Percentiles rank a stretch among this genome's conserved stretches.
phyloP scores from a whole-genome alignment of 2,797 vertebrate genomes.

The Oophaga sylvatica region DNA sequence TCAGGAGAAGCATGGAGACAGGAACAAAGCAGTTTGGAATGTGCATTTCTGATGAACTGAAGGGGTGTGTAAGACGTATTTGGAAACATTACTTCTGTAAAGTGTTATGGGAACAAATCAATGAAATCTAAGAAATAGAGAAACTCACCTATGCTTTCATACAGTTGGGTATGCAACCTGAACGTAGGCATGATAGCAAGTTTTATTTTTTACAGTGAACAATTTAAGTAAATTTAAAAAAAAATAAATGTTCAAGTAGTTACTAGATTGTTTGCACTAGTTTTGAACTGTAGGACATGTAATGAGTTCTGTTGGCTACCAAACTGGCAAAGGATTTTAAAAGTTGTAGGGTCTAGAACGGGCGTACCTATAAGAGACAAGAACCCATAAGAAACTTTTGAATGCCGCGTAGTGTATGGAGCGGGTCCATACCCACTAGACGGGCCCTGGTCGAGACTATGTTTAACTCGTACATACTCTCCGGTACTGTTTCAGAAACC shows the following conservation, averaged over 20 bases:
- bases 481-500: too few species aligned
- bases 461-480: too few species aligned
- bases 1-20: conserved; percentile 92
- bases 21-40: conserved; percentile 93
- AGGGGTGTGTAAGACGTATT: conserved; percentile 76
- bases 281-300: neutral
- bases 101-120: neutral
- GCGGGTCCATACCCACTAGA: too few species aligned
- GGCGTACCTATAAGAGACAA: too few species aligned
- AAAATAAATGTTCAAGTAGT: neutral
- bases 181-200: neutral
- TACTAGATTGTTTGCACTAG: neutral
- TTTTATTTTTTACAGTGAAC: neutral
- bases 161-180: neutral
- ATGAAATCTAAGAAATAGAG: neutral
- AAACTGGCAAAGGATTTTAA: neutral
- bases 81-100: neutral
- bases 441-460: too few species aligned
- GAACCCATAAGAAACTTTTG: too few species aligned
- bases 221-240: neutral
- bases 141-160: neutral
- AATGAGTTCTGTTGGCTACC: neutral
- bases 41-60: conserved; percentile 90
- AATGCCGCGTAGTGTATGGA: too few species aligned
- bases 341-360: neutral